Percentiles rank a stretch among this genome's conserved stretches.
phyloP scores from a whole-genome alignment of 2,113 vertebrate species.

The Cynocephalus volans region DNA sequence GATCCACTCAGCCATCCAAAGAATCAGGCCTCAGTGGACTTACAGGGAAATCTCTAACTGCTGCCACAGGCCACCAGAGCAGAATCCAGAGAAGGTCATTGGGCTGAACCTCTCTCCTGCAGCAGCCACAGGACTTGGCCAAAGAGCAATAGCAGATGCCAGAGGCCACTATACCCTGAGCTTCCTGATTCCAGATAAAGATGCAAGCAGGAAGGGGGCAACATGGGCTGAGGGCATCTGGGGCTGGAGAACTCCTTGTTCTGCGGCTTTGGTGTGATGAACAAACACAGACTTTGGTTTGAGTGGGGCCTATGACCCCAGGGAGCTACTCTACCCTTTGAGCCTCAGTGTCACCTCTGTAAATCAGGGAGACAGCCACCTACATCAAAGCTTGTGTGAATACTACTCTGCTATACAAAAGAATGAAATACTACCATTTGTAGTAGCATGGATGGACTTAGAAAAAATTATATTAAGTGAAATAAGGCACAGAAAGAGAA shows the following conservation, averaged over 20 bases:
- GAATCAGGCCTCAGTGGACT: neutral
- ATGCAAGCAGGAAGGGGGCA: accelerated
- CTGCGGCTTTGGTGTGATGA: neutral
- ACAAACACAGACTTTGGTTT: neutral
- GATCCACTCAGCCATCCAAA: neutral
- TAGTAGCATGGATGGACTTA: no score
- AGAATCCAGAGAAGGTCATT: neutral
- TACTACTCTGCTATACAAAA: no score
- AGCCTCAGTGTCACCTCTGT: neutral
- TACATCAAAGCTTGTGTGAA: neutral
- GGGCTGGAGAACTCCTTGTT: neutral
- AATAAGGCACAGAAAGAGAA: no score
- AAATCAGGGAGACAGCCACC: neutral
- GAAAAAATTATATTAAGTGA: no score
- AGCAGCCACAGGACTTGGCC: neutral
- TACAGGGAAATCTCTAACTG: neutral
- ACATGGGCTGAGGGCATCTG: accelerated
- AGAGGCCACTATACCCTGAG: accelerated
- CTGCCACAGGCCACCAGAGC: neutral
- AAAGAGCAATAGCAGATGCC: neutral
- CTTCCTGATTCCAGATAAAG: neutral
- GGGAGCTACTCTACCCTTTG: neutral
- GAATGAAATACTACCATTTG: no score
- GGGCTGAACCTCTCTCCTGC: neutral
- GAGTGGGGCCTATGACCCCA: neutral